Percentiles rank a stretch among this genome's conserved stretches.
These are phyloP conservation scores for Grallaria varia DNA, from an alignment of 2,113 vertebrate species.

Conservation along the genomic window DNA sequence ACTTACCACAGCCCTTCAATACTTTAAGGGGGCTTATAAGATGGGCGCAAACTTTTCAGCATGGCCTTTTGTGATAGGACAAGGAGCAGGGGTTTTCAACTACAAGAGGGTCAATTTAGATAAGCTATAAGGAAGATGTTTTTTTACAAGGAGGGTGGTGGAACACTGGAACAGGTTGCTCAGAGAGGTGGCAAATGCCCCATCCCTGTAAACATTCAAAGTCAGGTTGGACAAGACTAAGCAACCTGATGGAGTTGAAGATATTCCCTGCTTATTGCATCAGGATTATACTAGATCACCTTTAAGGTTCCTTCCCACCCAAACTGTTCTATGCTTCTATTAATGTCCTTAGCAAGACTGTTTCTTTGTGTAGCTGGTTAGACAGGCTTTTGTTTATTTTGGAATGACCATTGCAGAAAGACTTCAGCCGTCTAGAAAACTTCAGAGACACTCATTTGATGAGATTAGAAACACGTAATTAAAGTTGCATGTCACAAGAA, in stretches of 20 bases:
- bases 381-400: not conserved
- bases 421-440: not conserved
- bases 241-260: not conserved
- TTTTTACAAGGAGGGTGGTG: not conserved
- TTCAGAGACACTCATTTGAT: not conserved
- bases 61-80: not conserved
- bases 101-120: not conserved
- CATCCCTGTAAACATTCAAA: not conserved
- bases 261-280: not conserved
- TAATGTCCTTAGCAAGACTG: not conserved
- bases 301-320: not conserved
- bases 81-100: not conserved
- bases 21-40: not conserved
- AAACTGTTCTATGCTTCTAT: not conserved
- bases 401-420: not conserved
- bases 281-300: not conserved
- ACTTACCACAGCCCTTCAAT: not conserved
- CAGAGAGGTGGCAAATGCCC: not conserved
- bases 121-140: not conserved
- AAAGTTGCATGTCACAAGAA: not conserved
- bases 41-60: not conserved
- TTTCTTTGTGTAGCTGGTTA: not conserved
- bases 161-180: not conserved
- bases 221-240: not conserved
- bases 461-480: not conserved